Evolutionary conservation across 2,888 invertebrate genomes (phyloP).

Genomic region (Brachylomia viminalis): DNA sequence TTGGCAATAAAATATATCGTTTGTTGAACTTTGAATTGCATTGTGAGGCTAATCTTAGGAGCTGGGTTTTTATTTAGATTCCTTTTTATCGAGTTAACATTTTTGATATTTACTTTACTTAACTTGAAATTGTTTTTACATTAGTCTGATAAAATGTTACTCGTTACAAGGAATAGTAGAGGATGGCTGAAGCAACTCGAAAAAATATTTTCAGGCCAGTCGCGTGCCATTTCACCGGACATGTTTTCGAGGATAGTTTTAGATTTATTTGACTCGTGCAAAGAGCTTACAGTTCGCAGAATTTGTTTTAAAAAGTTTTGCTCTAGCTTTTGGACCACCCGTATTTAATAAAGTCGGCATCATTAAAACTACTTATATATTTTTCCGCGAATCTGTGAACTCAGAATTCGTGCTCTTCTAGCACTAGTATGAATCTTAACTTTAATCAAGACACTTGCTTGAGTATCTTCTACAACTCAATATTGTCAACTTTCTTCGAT

Average conservation of each 20-base stretch:
- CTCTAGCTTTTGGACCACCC: neutral
- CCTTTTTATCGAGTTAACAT: conserved; percentile 8
- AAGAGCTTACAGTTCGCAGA: conserved; percentile 19
- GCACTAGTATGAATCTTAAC: neutral
- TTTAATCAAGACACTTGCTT: neutral
- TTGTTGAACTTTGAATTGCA: conserved; percentile 63
- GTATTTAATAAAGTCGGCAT: conserved; percentile 11
- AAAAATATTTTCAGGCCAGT: conserved; percentile 22
- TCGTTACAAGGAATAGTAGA: neutral
- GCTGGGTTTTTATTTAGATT: neutral
- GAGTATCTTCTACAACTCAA: neutral
- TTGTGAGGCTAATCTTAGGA: conserved; percentile 36
- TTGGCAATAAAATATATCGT: conserved; percentile 57
- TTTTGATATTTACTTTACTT: neutral
- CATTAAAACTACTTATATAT: conserved; percentile 8
- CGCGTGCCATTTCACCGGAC: conserved; percentile 19
- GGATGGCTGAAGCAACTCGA: neutral
- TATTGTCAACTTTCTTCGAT: neutral
- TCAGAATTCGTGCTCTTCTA: neutral
- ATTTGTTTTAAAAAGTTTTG: conserved; percentile 21
- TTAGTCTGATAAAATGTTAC: neutral
- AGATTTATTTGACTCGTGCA: conserved; percentile 27
- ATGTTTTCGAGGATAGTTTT: conserved; percentile 39
- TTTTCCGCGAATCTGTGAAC: neutral
- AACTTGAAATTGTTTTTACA: neutral